A percentile compares a stretch with the other conserved stretches of the same genome.
phyloP scores from a whole-genome alignment of 1,140 invertebrate species.

The Drosophila biarmipes region DNA sequence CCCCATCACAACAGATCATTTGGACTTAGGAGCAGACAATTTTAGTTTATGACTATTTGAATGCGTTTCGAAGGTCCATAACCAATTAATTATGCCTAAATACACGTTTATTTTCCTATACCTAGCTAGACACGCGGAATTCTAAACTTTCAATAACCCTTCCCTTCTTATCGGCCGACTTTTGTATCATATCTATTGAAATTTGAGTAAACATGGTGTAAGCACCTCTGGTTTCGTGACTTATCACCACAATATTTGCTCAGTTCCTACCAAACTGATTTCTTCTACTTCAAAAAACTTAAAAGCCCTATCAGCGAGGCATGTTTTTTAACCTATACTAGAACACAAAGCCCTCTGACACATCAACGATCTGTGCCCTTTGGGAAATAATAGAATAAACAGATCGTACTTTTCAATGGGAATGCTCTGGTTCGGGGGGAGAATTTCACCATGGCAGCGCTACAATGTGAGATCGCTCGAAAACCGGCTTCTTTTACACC shows the following conservation, averaged over 20 bases:
- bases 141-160: not conserved
- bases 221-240: not conserved
- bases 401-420: slow-evolving; percentile 10
- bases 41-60: slow-evolving; percentile 30
- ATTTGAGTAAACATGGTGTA: slow-evolving; percentile 10
- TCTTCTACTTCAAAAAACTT: not conserved
- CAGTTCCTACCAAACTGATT: slow-evolving; percentile 3
- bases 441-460: slow-evolving; percentile 58
- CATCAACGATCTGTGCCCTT: slow-evolving; percentile 19
- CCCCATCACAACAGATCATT: slow-evolving; percentile 53
- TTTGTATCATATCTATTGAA: slow-evolving; percentile 15
- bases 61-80: slow-evolving; percentile 22
- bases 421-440: slow-evolving; percentile 37
- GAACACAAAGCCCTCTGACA: not conserved
- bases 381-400: slow-evolving; percentile 3
- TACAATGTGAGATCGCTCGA: slow-evolving; percentile 6
- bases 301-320: not conserved
- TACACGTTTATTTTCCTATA: not conserved
- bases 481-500: slow-evolving; percentile 57
- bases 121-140: not conserved
- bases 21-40: slow-evolving; percentile 17
- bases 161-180: not conserved
- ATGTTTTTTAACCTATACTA: not conserved
- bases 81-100: slow-evolving; percentile 11
- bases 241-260: slow-evolving; percentile 13